Conservation (phyloP, 2,888 invertebrate species). For the Endotricha flammealis region DNA sequence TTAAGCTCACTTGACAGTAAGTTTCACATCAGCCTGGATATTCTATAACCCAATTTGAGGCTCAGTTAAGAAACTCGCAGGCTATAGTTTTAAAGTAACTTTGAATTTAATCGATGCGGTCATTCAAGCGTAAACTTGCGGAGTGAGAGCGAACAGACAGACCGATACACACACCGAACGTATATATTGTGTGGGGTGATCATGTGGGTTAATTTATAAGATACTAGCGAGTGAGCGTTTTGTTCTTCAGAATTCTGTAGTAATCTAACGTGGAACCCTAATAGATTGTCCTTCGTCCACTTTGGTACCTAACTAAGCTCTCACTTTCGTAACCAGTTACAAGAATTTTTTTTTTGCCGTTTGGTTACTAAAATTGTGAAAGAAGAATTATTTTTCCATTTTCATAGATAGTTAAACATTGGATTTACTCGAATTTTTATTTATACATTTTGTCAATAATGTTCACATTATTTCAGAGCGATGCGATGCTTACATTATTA, state of each 20-base stretch:
- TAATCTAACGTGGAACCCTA: too few species aligned
- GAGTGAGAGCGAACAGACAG: slow-evolving; percentile 18
- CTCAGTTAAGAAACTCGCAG: slow-evolving; percentile 26
- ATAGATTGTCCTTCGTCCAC: too few species aligned
- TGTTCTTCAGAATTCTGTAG: slow-evolving; percentile 3
- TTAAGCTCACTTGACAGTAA: slow-evolving; percentile 2
- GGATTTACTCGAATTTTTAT: too few species aligned
- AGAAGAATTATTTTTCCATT: too few species aligned
- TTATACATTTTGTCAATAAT: too few species aligned
- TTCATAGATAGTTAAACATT: too few species aligned
- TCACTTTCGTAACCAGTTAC: too few species aligned
- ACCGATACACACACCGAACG: slow-evolving; percentile 3
- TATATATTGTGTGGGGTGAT: background rate
- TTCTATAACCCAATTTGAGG: slow-evolving; percentile 34
- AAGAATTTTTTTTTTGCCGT: too few species aligned
- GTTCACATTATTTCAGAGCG: too few species aligned
- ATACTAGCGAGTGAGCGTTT: background rate
- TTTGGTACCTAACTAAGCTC: too few species aligned
- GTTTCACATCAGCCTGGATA: slow-evolving; percentile 20
- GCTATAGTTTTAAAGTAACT: slow-evolving; percentile 43
- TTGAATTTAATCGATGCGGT: slow-evolving; percentile 46
- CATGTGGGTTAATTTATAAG: slow-evolving; percentile 6
- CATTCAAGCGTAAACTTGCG: slow-evolving; percentile 35
- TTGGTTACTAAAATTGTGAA: too few species aligned
- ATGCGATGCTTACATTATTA: too few species aligned